Conservation (phyloP, 2,888 invertebrate species). For the Dascillus cervinus region DNA sequence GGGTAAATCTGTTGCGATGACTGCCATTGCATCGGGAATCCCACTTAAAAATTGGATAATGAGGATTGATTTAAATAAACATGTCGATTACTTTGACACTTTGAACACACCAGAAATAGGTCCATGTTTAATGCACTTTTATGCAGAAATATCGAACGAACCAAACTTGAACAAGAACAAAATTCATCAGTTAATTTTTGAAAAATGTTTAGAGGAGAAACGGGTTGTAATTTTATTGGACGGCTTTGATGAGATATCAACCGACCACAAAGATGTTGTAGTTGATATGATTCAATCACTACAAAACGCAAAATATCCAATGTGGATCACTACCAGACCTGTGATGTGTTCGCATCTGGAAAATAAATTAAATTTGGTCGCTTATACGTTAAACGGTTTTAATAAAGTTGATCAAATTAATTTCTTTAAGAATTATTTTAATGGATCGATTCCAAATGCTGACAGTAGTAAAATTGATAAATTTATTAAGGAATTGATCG, state of each 20-base stretch:
- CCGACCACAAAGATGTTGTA: constrained; percentile 3
- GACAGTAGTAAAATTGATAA: not conserved
- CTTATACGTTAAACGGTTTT: constrained; percentile 3
- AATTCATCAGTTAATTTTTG: constrained; percentile 2
- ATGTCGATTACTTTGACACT: constrained; percentile 2
- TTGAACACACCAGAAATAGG: constrained; percentile 1
- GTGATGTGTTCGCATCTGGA: constrained; percentile 5
- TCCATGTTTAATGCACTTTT: not conserved
- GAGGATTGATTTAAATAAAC: constrained; percentile 3
- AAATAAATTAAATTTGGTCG: constrained; percentile 3
- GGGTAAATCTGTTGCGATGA: constrained; percentile 6
- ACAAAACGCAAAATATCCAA: constrained; percentile 1
- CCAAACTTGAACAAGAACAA: not conserved
- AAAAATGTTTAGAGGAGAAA: constrained; percentile 1
- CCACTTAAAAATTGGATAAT: constrained; percentile 4
- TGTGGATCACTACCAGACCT: constrained; percentile 10
- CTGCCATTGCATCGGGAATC: constrained; percentile 2
- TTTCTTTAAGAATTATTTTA: constrained; percentile 3
- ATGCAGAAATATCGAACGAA: not conserved
- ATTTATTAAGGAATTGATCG: not conserved
- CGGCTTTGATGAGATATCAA: constrained; percentile 8
- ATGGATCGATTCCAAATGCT: not conserved
- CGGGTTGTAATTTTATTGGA: constrained; percentile 6
- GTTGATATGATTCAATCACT: constrained; percentile 1
- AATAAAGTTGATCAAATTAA: not conserved